Evolutionary conservation across 2,113 vertebrate species (phyloP).

Genomic region (Heptranchias perlo): DNA sequence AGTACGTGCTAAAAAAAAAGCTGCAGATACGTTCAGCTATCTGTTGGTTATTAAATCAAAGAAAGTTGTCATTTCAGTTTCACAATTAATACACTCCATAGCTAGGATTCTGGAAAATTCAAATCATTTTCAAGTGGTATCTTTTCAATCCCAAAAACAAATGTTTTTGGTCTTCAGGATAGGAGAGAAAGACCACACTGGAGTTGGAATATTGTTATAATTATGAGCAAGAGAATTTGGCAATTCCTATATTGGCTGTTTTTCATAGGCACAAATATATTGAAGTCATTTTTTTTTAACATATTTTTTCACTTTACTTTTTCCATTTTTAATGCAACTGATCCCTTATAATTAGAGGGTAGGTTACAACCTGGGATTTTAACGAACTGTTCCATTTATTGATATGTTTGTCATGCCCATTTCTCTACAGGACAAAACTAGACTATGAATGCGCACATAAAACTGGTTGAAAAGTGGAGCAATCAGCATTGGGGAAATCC

Average conservation of each 20-base stretch:
- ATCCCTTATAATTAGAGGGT: too few species aligned
- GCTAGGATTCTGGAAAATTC: background rate
- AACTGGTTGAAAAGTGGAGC: background rate
- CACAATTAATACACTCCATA: background rate
- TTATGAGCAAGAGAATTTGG: background rate
- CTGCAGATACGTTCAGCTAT: background rate
- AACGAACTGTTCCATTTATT: background rate
- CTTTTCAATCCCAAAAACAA: background rate
- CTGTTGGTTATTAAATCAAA: background rate
- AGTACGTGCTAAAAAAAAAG: background rate
- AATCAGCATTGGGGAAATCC: background rate
- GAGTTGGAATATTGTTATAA: background rate
- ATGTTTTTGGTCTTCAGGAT: background rate
- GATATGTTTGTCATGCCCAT: background rate
- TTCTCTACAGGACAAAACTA: background rate
- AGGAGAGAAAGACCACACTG: background rate
- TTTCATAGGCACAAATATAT: background rate
- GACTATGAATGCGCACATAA: background rate
- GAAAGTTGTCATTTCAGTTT: background rate
- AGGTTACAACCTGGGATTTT: background rate
- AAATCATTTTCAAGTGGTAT: background rate
- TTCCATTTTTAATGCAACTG: too few species aligned
- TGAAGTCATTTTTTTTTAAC: background rate
- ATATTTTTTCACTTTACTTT: too few species aligned
- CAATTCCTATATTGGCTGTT: background rate